phyloP scores from a whole-genome alignment of 2,113 vertebrate species.

The Manacus vitellinus region DNA sequence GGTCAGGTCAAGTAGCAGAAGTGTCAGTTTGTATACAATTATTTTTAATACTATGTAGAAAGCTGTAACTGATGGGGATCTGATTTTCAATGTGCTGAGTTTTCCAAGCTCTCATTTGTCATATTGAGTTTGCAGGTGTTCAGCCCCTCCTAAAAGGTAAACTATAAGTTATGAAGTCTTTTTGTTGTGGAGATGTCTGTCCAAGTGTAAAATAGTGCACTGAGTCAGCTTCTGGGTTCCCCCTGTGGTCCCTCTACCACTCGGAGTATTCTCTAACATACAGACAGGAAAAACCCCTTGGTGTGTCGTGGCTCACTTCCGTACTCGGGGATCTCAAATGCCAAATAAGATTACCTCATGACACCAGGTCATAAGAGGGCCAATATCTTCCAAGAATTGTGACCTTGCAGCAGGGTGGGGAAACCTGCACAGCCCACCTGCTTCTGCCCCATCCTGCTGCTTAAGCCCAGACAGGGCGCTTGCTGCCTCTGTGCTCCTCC shows the following conservation, averaged over 20 bases:
- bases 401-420: background rate
- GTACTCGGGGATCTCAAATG: background rate
- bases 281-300: background rate
- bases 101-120: background rate
- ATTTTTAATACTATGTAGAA: background rate
- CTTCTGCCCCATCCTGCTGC: background rate
- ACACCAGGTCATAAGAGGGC: background rate
- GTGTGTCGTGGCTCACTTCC: background rate
- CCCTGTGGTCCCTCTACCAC: fast-evolving
- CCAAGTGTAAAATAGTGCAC: background rate
- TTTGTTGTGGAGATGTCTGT: background rate
- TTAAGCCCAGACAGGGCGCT: background rate
- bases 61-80: background rate
- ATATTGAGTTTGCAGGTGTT: background rate
- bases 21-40: background rate
- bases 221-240: background rate
- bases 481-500: background rate
- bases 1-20: background rate
- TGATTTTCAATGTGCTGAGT: background rate
- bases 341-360: background rate
- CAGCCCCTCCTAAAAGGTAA: background rate
- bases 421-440: background rate
- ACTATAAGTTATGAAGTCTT: background rate
- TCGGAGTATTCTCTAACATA: background rate
- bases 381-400: background rate